A percentile compares a stretch with the other conserved stretches of the same genome.
Evolutionary conservation across 1,140 invertebrate genomes (phyloP).

Genomic region (Bicyclus anynana): DNA sequence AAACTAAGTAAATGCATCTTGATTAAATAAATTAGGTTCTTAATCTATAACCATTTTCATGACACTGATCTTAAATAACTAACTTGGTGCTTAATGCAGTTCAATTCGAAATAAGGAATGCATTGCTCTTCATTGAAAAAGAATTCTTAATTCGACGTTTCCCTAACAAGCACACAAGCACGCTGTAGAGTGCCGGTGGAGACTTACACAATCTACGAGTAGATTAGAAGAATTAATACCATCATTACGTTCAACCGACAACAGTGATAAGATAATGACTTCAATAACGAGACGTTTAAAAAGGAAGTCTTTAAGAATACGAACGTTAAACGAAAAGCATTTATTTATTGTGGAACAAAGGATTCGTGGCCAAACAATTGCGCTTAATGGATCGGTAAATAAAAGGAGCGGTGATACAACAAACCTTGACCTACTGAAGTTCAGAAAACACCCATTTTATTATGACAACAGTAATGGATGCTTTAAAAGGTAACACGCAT

Average conservation of each 20-base stretch:
- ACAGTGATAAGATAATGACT: constrained; percentile 23
- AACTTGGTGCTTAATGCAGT: too few species aligned
- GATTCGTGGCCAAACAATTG: constrained; percentile 35
- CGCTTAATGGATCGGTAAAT: constrained; percentile 54
- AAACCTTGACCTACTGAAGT: constrained; percentile 50
- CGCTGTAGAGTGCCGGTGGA: background rate
- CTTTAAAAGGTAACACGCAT: constrained; percentile 4
- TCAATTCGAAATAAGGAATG: too few species aligned
- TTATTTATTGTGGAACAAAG: constrained; percentile 24
- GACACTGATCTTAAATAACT: too few species aligned
- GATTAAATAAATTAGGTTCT: too few species aligned
- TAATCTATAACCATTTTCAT: too few species aligned
- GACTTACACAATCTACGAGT: constrained; percentile 7
- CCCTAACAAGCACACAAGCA: background rate
- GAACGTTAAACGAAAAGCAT: constrained; percentile 15
- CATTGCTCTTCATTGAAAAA: too few species aligned
- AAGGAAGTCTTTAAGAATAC: constrained; percentile 33
- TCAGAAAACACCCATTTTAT: constrained; percentile 26
- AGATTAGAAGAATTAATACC: constrained; percentile 13
- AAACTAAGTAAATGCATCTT: too few species aligned
- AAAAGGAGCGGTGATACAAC: constrained; percentile 44
- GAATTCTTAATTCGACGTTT: too few species aligned
- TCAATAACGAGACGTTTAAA: constrained; percentile 26
- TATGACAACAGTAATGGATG: constrained; percentile 11
- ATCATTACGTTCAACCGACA: constrained; percentile 8